Evolutionary conservation across 2,888 invertebrate species (phyloP), one percentile per base, ranked within the genome.

Genomic region (Cyclophora punctaria): DNA sequence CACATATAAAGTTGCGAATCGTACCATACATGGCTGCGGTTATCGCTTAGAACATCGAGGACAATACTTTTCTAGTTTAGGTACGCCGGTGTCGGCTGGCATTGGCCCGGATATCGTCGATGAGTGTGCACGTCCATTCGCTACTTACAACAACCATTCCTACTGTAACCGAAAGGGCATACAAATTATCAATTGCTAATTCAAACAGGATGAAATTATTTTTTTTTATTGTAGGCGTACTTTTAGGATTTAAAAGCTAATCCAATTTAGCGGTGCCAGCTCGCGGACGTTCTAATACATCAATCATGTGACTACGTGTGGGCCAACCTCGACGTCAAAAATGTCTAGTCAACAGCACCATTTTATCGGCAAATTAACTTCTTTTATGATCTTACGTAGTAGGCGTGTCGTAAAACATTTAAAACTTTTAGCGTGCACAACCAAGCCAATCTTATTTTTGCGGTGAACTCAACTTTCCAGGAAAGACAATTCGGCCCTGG

Each of bases 1-100:
- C 55, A 35, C 56, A 48, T 48, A 63, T 77, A 84, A 62, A 77
- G 76, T 62, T 66, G 69, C 63, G 64, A 76, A 75, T 80, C 58
- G 56, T 56, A 53, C 54, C 57, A 37, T 56, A 51, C 46, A 55
- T 51, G 56, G 55, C 66, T 73, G 80, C 71, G 78, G 83, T 86
- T 85, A 88, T 87, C 87, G 83, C 78, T 82, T 73, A 72, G 78
- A 84, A 81, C 83, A 83, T 86, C 87, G 87, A 87, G 86, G 87
- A 87, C 87, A 87, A 86, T 86, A 84, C 80, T 86, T 86, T 85
- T 86, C 86, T 86, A 87, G 87, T 85, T 86, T 87, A 87, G 84
- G 83, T 83, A 83, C 81, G 75, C 76, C 79, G 64, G 58, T 67
- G 72, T 63, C 70, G 69, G 74, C 79, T 85, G 87, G 84, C 87